Evolutionary conservation across 2,113 vertebrate genomes (phyloP).

Genomic region (Ameiurus melas): DNA sequence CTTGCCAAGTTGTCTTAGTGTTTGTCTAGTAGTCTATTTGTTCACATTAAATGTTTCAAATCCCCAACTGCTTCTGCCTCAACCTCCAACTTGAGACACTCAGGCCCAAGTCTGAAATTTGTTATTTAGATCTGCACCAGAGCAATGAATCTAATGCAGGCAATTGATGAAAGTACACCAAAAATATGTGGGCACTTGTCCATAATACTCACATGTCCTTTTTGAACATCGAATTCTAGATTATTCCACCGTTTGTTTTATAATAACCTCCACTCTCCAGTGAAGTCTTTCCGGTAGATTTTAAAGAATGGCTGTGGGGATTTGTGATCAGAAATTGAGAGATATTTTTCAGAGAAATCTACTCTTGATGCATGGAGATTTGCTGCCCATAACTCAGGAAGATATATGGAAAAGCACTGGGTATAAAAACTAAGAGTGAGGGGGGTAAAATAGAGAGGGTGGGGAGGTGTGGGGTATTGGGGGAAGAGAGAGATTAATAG

Average conservation of each 20-base stretch:
- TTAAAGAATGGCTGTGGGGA: neutral
- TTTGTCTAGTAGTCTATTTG: no score
- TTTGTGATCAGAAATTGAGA: slow-evolving; percentile 6
- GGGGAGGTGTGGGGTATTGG: no score
- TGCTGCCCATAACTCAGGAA: slow-evolving; percentile 8
- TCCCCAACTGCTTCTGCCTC: no score
- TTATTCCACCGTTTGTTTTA: neutral
- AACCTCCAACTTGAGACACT: no score
- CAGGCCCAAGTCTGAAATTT: neutral
- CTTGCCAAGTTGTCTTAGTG: no score
- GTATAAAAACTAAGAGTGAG: slow-evolving; percentile 1
- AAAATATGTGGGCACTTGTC: neutral
- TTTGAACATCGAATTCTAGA: neutral
- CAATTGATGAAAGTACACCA: neutral
- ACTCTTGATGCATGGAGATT: slow-evolving; percentile 6
- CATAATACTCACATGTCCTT: neutral
- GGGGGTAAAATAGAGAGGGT: neutral
- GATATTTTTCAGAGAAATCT: neutral
- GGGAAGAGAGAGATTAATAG: neutral
- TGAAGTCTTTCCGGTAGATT: neutral
- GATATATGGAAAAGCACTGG: slow-evolving; percentile 51
- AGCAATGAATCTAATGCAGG: neutral
- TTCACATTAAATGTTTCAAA: no score
- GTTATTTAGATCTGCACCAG: neutral
- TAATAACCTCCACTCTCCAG: neutral